Evolutionary conservation across 2,888 invertebrate species (phyloP), one percentile per base, ranked within the genome.

Genomic region (Tillus elongatus): DNA sequence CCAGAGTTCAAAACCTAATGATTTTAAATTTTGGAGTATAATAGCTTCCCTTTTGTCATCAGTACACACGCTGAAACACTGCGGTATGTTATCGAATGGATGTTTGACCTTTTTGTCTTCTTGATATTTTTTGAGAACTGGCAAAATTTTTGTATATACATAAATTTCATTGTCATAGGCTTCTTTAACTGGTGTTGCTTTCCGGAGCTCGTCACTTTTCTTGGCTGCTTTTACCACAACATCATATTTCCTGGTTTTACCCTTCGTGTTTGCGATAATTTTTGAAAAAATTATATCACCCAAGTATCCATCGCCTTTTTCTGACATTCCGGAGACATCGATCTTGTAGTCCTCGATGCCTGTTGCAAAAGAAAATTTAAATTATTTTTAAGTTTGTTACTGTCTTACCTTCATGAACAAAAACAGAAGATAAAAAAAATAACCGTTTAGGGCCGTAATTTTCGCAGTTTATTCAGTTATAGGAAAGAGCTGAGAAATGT

Each of bases 211-310:
- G 3, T 49, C 47, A 15, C 45, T 47, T 13, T 39, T 42, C 39
- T 53, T 55, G 4, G 52, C 49, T 2, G 50, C 46, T 45, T 56
- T 56, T 10, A 54, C 31, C 1, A 54, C 52, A 11, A 54, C 19
- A 36, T 50, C 33, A 35, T 45, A 52, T 9, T 39, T 29, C 36
- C 43, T 47, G 24, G 33, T 33, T 3, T 29, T 34, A 6, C 32
- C 37, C 1, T 39, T 32, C 8, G 40, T 12, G 10, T 19, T 27
- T n/a, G 39, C 38, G 1, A 29, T 9, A 1, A 53, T 47, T 27
- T 44, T 50, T 6, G 53, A 29, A 34, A 55, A 56, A 10, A 41
- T 43, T 9, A 55, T 44, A 38, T 54, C 52, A 4, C 53, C 50
- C 8, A 53, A 30, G 34, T 54, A 56, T 9, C 53, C 53, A 13